Percentiles rank a stretch among this genome's conserved stretches.
These are phyloP conservation scores for Zophobas atratus DNA, from an alignment of 1,140 invertebrate genomes.

Conservation along the genomic window DNA sequence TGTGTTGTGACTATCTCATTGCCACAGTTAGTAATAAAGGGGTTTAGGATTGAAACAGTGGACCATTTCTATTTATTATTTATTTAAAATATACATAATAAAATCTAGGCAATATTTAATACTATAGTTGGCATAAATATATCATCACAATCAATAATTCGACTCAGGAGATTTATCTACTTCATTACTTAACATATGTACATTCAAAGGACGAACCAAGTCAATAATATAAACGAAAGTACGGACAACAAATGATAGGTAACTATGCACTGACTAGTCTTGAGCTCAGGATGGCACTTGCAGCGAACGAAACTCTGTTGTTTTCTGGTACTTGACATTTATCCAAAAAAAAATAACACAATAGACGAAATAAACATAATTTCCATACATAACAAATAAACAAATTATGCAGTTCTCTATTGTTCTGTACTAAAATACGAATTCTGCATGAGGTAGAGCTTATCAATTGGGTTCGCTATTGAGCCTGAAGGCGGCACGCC, in stretches of 20 bases:
- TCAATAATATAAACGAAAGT: not conserved
- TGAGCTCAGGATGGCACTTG: slow-evolving; percentile 34
- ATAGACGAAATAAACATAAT: slow-evolving; percentile 33
- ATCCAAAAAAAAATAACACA: slow-evolving; percentile 8
- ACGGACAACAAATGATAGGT: slow-evolving; percentile 20
- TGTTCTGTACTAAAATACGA: slow-evolving; percentile 90
- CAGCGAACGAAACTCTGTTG: not conserved
- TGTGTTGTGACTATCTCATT: not conserved
- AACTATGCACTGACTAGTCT: slow-evolving; percentile 29
- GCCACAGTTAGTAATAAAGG: not conserved
- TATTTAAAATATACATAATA: slow-evolving; percentile 69
- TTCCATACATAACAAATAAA: slow-evolving; percentile 18
- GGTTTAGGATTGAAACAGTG: not conserved
- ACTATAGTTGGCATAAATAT: slow-evolving; percentile 66
- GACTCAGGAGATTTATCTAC: slow-evolving; percentile 60
- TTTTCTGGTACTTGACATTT: no score
- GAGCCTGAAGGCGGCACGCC: slow-evolving; percentile 68
- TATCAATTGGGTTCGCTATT: slow-evolving; percentile 92
- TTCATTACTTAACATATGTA: slow-evolving; percentile 51
- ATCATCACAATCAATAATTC: slow-evolving; percentile 68
- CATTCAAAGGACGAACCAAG: slow-evolving; percentile 8
- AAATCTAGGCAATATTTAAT: slow-evolving; percentile 66
- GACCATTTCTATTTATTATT: slow-evolving; percentile 53
- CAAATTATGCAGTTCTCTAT: slow-evolving; percentile 55
- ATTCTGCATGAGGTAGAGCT: slow-evolving; percentile 97